Percentiles rank a stretch among this genome's conserved stretches.
Conservation (phyloP, 92 coral and sea anemone species). For the Actinernus sp. region DNA sequence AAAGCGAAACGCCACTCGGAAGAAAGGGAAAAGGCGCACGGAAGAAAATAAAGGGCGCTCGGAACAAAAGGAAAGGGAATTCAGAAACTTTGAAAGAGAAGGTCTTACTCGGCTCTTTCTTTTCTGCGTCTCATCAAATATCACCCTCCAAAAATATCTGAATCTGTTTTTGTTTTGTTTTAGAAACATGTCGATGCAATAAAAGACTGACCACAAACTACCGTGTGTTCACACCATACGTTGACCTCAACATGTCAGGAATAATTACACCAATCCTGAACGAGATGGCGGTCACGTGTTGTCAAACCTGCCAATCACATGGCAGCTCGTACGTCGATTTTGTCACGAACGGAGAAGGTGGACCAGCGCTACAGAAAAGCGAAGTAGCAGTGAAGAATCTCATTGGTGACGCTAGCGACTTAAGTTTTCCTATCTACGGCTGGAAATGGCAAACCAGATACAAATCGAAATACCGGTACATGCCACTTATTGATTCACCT, state of each 20-base stretch:
- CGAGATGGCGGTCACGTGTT: constrained; percentile 68
- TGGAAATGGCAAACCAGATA: constrained; percentile 77
- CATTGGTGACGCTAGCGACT: constrained; percentile 52
- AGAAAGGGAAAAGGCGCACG: too few relatives aligned
- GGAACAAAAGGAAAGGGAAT: too few relatives aligned
- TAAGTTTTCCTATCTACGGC: constrained; percentile 88
- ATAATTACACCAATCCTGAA: constrained; percentile 73
- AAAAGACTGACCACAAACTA: constrained; percentile 70
- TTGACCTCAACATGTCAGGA: constrained; percentile 43
- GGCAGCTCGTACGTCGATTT: constrained; percentile 82
- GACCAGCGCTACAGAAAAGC: constrained; percentile 54
- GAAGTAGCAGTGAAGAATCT: constrained; percentile 51
- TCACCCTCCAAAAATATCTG: not conserved
- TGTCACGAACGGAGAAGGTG: constrained; percentile 60
- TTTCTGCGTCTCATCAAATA: too few relatives aligned
- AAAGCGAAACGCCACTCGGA: too few relatives aligned
- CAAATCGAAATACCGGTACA: constrained; percentile 34
- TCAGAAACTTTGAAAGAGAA: too few relatives aligned
- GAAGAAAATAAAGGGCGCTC: too few relatives aligned
- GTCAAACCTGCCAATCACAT: constrained; percentile 77
- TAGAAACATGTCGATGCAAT: constrained; percentile 89
- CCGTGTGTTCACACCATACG: constrained; percentile 82
- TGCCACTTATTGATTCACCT: constrained; percentile 60
- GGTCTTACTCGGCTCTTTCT: too few relatives aligned
- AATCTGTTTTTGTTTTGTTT: not conserved